These are phyloP conservation scores for Brachylomia viminalis DNA, from an alignment of 2,888 invertebrate genomes.

Conservation along the genomic window DNA sequence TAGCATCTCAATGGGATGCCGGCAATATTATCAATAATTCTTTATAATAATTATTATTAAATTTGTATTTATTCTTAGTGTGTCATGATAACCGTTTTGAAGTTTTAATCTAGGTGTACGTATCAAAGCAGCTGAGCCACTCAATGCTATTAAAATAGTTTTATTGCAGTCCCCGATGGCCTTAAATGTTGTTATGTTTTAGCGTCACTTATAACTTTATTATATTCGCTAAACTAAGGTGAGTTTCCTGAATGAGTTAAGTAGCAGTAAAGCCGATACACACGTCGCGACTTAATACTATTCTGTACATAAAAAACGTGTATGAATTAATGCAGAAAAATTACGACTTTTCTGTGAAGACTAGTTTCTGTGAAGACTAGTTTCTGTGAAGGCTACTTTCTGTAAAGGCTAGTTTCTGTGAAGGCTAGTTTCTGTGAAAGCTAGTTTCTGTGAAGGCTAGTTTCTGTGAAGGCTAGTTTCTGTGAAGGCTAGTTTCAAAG, in stretches of 20 bases:
- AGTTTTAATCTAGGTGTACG: slow-evolving; percentile 1
- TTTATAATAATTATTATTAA: neutral
- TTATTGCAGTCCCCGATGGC: slow-evolving; percentile 7
- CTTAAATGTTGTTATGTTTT: slow-evolving; percentile 21
- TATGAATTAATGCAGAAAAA: neutral
- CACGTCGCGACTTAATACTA: too few species aligned
- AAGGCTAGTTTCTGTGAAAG: neutral
- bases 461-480: neutral
- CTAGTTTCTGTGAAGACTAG: neutral
- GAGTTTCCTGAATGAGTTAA: slow-evolving; percentile 38
- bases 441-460: neutral
- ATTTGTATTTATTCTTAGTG: too few species aligned
- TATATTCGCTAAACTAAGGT: slow-evolving; percentile 34
- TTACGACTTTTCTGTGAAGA: neutral
- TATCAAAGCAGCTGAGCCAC: neutral
- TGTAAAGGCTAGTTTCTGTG: neutral
- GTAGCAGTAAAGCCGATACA: slow-evolving; percentile 5
- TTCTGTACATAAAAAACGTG: neutral
- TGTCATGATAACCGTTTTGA: neutral
- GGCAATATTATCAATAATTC: neutral
- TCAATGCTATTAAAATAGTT: slow-evolving; percentile 36
- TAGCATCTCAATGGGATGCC: neutral
- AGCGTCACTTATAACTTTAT: slow-evolving; percentile 36
- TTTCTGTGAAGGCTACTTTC: neutral
- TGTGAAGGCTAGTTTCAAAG: neutral